phyloP scores from a whole-genome alignment of 2,113 vertebrate species.

The Sorex fumeus region DNA sequence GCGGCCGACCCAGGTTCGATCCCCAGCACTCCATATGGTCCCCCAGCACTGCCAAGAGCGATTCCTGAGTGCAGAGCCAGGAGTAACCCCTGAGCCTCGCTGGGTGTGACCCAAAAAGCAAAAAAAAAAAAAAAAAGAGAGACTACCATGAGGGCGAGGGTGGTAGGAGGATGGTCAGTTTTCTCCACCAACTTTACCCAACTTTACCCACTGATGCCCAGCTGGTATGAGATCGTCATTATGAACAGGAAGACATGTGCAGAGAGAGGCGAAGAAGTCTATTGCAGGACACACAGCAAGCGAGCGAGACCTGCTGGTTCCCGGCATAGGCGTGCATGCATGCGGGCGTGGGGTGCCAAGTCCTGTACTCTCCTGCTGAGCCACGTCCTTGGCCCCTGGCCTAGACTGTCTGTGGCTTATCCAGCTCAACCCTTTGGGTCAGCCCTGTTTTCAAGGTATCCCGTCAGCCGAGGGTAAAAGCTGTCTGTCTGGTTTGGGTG shows the following conservation, averaged over 20 bases:
- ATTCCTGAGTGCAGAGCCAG: too few relatives aligned
- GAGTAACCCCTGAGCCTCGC: too few relatives aligned
- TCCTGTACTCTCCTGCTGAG: too few relatives aligned
- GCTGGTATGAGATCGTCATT: background rate
- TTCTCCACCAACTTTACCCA: background rate
- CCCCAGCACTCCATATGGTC: too few relatives aligned
- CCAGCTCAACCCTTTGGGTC: background rate
- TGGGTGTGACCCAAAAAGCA: too few relatives aligned
- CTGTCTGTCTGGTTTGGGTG: slow-evolving; percentile 74
- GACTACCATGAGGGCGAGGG: background rate
- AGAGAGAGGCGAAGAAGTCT: slow-evolving; percentile 27
- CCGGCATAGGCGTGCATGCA: background rate
- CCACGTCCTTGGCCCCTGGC: background rate
- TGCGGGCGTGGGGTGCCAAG: too few relatives aligned
- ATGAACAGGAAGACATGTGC: background rate
- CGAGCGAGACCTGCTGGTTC: background rate
- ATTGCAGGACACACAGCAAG: background rate
- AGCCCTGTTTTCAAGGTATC: background rate
- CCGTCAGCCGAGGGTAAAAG: slow-evolving; percentile 50
- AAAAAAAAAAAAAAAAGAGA: too few relatives aligned
- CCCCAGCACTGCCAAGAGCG: too few relatives aligned
- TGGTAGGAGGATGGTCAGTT: background rate
- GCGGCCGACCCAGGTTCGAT: too few relatives aligned
- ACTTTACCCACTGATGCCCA: background rate
- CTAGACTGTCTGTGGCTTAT: background rate